phyloP scores from a whole-genome alignment of 1,140 invertebrate species.

The Drosophila paulistorum region DNA sequence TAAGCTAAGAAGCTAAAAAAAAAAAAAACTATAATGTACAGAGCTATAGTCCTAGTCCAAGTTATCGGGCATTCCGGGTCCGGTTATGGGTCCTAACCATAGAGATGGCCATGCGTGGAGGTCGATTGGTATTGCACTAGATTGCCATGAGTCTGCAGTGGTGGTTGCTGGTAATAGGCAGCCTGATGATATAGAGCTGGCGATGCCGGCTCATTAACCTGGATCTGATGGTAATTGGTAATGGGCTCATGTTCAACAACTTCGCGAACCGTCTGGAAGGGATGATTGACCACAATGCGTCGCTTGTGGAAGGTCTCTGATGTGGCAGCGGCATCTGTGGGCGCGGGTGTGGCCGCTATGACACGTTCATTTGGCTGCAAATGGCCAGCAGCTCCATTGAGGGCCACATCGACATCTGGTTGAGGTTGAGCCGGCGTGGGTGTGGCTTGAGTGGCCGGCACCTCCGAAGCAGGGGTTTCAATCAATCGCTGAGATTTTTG shows the following conservation, averaged over 20 bases:
- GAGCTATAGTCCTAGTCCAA: constrained; percentile 12
- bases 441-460: constrained; percentile 84
- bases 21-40: constrained; percentile 11
- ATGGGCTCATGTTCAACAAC: constrained; percentile 85
- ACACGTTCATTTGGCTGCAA: constrained; percentile 83
- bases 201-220: constrained; percentile 82
- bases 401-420: constrained; percentile 63
- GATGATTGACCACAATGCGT: constrained; percentile 86
- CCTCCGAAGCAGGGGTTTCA: constrained; percentile 83
- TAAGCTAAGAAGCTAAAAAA: constrained; percentile 18
- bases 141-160: constrained; percentile 66
- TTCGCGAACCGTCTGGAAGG: constrained; percentile 86
- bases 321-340: constrained; percentile 83
- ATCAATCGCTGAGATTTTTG: constrained; percentile 61
- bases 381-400: constrained; percentile 63
- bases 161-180: constrained; percentile 66
- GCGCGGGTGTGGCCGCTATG: constrained; percentile 85
- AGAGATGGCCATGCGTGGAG: constrained; percentile 61
- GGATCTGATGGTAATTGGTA: constrained; percentile 84
- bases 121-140: constrained; percentile 59
- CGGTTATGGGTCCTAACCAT: constrained; percentile 13
- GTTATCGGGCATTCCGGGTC: constrained; percentile 25
- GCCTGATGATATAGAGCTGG: constrained; percentile 70
- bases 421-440: constrained; percentile 47
- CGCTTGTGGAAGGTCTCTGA: constrained; percentile 86